Percentiles rank a stretch among this genome's conserved stretches.
These are phyloP conservation scores for Pardosa pseudoannulata DNA, from an alignment of 2,888 invertebrate genomes.

Conservation along the genomic window DNA sequence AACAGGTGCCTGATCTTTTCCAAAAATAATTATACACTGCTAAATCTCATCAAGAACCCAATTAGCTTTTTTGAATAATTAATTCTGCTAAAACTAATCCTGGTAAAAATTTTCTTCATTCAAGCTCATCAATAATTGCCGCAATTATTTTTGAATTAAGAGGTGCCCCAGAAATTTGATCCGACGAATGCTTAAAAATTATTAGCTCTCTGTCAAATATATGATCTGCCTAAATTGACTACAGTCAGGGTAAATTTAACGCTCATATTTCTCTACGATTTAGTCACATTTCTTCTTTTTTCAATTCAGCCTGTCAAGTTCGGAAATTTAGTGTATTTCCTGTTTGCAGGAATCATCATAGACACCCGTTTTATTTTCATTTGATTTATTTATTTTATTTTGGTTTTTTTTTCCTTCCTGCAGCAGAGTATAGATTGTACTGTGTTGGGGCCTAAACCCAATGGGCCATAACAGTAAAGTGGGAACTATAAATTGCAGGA, in stretches of 20 bases:
- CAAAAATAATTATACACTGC: background rate
- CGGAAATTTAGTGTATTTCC: slow-evolving; percentile 59
- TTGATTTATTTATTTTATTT: slow-evolving; percentile 46
- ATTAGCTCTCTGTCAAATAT: slow-evolving; percentile 43
- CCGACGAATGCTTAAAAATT: slow-evolving; percentile 34
- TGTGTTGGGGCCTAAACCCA: slow-evolving; percentile 50
- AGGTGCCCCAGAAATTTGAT: slow-evolving; percentile 21
- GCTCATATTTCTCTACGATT: slow-evolving; percentile 42
- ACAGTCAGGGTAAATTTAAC: slow-evolving; percentile 55
- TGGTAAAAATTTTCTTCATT: background rate
- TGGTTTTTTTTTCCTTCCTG: background rate
- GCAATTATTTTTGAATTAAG: slow-evolving; percentile 42
- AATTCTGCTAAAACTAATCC: background rate
- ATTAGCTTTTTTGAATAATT: background rate
- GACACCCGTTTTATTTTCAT: slow-evolving; percentile 45
- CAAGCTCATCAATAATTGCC: background rate
- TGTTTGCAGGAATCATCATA: slow-evolving; percentile 59
- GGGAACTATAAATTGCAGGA: slow-evolving; percentile 68
- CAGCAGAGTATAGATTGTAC: slow-evolving; percentile 54
- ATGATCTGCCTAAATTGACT: slow-evolving; percentile 58
- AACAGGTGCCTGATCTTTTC: background rate
- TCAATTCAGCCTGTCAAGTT: slow-evolving; percentile 29
- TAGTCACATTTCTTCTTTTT: slow-evolving; percentile 43
- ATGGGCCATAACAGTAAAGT: slow-evolving; percentile 72
- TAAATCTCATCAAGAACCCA: background rate